A percentile compares a stretch with the other conserved stretches of the same genome.
Evolutionary conservation across 2,797 vertebrate species (phyloP).

Genomic region (Channallabes apus): DNA sequence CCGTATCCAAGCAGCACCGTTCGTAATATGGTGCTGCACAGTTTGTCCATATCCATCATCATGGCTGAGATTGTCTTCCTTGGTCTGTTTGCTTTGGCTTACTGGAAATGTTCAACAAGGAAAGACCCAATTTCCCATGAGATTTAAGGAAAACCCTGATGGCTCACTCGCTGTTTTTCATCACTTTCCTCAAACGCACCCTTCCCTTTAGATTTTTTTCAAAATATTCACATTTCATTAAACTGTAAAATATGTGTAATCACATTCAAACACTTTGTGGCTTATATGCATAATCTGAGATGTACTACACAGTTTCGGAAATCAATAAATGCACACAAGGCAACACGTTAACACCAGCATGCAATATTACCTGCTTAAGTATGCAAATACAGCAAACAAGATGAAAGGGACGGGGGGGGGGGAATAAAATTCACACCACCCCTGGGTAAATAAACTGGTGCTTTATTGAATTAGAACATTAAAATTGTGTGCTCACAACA

Average conservation of each 20-base stretch:
- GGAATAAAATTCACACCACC: neutral
- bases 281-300: slow-evolving; percentile 13
- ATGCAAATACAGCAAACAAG: slow-evolving; percentile 8
- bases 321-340: slow-evolving; percentile 28
- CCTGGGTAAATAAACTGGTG: slow-evolving; percentile 41
- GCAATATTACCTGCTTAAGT: neutral
- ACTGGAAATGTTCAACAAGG: slow-evolving; percentile 16
- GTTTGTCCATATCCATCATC: slow-evolving; percentile 28
- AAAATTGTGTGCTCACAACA: slow-evolving; percentile 48
- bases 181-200: neutral
- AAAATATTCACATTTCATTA: neutral
- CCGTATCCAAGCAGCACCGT: slow-evolving; percentile 16
- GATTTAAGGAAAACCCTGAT: slow-evolving; percentile 12
- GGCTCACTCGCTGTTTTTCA: neutral
- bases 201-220: neutral
- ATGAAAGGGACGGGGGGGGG: neutral
- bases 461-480: slow-evolving; percentile 52
- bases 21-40: slow-evolving; percentile 43
- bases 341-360: neutral
- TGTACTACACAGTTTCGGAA: neutral
- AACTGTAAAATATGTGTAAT: neutral
- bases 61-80: slow-evolving; percentile 34
- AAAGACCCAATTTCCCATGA: slow-evolving; percentile 11
- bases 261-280: neutral
- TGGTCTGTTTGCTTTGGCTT: slow-evolving; percentile 19